Evolutionary conservation across 2,888 invertebrate species (phyloP).

Genomic region (Amphiduros pacificus): DNA sequence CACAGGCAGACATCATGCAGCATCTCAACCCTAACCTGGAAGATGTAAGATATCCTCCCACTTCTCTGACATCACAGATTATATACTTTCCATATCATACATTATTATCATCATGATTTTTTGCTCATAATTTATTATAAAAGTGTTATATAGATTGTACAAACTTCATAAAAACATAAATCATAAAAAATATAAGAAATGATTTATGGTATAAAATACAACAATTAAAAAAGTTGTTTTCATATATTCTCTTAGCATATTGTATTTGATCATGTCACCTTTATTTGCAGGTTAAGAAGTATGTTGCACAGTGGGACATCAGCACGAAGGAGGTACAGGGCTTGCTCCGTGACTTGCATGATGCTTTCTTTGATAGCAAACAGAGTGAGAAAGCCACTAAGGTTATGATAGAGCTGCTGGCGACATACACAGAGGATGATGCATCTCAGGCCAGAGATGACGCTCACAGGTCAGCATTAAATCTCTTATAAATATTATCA

Average conservation of each 20-base stretch:
- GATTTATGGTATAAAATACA: too few species aligned
- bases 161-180: too few species aligned
- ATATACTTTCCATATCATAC: too few species aligned
- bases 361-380: constrained; percentile 82
- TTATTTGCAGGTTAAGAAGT: constrained; percentile 52
- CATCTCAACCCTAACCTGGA: constrained; percentile 25
- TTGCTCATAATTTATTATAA: too few species aligned
- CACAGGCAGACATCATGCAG: constrained; percentile 80
- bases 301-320: constrained; percentile 56
- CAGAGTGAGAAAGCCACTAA: constrained; percentile 88
- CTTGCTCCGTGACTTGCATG: constrained; percentile 83
- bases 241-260: too few species aligned
- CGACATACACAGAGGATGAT: constrained; percentile 95
- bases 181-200: too few species aligned
- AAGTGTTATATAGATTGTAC: too few species aligned
- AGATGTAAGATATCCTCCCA: constrained; percentile 18
- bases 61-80: too few species aligned
- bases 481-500: too few species aligned
- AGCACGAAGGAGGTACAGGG: constrained; percentile 71
- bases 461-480: constrained; percentile 76
- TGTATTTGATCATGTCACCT: neutral
- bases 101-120: too few species aligned
- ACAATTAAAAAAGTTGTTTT: too few species aligned
- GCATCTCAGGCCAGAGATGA: constrained; percentile 95
- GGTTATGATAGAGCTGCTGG: constrained; percentile 94